phyloP scores from a whole-genome alignment of 2,888 invertebrate species.

The Harpalus rubripes region DNA sequence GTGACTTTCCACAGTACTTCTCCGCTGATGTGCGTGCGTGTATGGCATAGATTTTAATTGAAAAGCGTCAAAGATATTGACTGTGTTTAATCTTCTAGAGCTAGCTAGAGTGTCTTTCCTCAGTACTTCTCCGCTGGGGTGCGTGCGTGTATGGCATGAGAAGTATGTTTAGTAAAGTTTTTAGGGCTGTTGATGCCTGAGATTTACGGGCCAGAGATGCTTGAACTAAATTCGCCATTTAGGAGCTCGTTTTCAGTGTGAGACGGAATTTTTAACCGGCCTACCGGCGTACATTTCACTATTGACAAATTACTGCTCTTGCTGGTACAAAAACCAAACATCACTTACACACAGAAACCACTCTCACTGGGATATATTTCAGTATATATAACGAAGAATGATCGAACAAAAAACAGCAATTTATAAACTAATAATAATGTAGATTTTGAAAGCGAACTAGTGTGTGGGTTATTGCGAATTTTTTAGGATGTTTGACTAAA shows the following conservation, averaged over 20 bases:
- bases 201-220: slow-evolving; percentile 44
- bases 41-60: not conserved
- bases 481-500: too few species aligned
- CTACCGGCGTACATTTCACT: slow-evolving; percentile 16
- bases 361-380: slow-evolving; percentile 2
- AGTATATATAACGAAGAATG: not conserved
- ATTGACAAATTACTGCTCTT: slow-evolving; percentile 17
- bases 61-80: too few species aligned
- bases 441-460: too few species aligned
- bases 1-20: too few species aligned
- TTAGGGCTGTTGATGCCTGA: slow-evolving; percentile 52
- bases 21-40: not conserved
- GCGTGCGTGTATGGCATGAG: not conserved
- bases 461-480: too few species aligned
- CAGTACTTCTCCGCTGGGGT: too few species aligned
- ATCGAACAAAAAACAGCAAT: not conserved
- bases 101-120: too few species aligned
- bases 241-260: slow-evolving; percentile 14
- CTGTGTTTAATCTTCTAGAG: too few species aligned
- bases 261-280: slow-evolving; percentile 41
- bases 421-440: not conserved
- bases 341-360: not conserved
- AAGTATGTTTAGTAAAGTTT: slow-evolving; percentile 45
- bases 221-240: slow-evolving; percentile 46
- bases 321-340: not conserved